Evolutionary conservation across 1,140 invertebrate species (phyloP).

Genomic region (Bombus confusus): DNA sequence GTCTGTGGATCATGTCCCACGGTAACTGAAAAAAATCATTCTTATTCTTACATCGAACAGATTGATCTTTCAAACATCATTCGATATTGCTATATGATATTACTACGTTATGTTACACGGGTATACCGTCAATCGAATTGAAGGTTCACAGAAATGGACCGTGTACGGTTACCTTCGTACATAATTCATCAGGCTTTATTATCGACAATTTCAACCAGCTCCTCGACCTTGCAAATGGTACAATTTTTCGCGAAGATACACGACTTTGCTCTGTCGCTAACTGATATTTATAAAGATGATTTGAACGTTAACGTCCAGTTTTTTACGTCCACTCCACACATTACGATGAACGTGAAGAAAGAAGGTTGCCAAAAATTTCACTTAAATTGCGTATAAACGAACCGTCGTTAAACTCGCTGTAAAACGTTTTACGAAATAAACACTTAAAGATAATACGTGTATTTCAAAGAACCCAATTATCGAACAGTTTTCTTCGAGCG

Average conservation of each 20-base stretch:
- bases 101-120: too few species aligned
- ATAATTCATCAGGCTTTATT: conserved; percentile 32
- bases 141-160: background rate
- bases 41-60: background rate
- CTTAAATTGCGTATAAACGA: background rate
- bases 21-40: conserved; percentile 63
- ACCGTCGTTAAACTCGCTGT: background rate
- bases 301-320: background rate
- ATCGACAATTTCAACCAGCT: conserved; percentile 41
- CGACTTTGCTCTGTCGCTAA: background rate
- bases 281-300: background rate
- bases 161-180: conserved; percentile 45
- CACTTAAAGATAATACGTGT: background rate
- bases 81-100: background rate
- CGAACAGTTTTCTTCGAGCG: conserved; percentile 2
- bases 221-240: background rate
- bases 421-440: background rate
- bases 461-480: conserved; percentile 1
- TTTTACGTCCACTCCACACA: background rate
- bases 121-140: background rate
- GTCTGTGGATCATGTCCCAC: conserved; percentile 77
- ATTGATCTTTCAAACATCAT: background rate
- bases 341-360: background rate
- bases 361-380: background rate
- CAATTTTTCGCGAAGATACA: background rate